A percentile compares a stretch with the other conserved stretches of the same genome.
phyloP scores from a whole-genome alignment of 1,140 invertebrate genomes.

The Drosophila neocordata region DNA sequence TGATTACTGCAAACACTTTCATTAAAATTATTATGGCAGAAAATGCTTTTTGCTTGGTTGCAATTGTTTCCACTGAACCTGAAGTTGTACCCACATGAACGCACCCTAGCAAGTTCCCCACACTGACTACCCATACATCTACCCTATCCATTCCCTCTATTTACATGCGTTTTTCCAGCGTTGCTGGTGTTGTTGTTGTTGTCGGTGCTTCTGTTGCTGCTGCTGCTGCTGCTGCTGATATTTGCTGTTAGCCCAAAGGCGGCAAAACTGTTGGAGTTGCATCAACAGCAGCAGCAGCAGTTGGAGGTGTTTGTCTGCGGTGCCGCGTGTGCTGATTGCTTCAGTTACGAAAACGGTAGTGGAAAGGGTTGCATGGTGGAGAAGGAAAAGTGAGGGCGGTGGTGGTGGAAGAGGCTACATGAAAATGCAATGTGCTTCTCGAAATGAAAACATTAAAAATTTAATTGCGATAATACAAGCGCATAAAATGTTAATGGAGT shows the following conservation, averaged over 20 bases:
- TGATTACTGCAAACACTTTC: constrained; percentile 80
- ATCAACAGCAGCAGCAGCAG: constrained; percentile 4
- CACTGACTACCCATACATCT: too few species aligned
- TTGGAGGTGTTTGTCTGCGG: constrained; percentile 71
- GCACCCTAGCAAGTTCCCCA: too few species aligned
- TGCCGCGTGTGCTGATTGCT: constrained; percentile 79
- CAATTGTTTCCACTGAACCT: constrained; percentile 73
- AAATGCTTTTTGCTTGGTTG: constrained; percentile 74
- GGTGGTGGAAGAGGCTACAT: constrained; percentile 38
- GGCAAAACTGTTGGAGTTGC: constrained; percentile 48
- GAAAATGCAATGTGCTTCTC: constrained; percentile 76
- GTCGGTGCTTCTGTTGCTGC: not conserved
- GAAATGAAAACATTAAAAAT: constrained; percentile 83
- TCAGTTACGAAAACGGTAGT: constrained; percentile 63
- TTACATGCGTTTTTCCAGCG: constrained; percentile 60
- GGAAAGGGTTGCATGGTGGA: constrained; percentile 8
- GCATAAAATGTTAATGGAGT: constrained; percentile 83
- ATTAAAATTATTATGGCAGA: constrained; percentile 79
- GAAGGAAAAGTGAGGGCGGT: not conserved
- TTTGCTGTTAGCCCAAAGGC: constrained; percentile 67
- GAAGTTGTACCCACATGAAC: constrained; percentile 47
- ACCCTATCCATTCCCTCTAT: constrained; percentile 16
- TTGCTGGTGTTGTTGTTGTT: constrained; percentile 18
- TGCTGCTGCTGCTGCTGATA: constrained; percentile 14
- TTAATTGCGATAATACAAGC: constrained; percentile 83